These are phyloP conservation scores for Excalfactoria chinensis DNA, from an alignment of 2,113 vertebrate species.

Conservation along the genomic window DNA sequence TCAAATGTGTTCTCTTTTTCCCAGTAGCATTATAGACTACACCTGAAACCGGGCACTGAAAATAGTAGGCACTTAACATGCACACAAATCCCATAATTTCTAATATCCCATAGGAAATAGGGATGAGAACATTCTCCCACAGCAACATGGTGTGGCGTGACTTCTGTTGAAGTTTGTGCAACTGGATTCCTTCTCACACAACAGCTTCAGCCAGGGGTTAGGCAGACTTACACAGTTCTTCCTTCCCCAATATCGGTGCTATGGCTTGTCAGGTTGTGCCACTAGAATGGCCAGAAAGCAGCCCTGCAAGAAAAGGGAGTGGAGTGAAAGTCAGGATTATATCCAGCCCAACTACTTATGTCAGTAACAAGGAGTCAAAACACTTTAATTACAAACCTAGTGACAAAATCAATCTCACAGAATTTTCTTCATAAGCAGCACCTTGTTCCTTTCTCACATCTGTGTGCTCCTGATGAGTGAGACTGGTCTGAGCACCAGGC, in stretches of 20 bases:
- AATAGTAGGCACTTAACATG: background rate
- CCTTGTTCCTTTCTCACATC: background rate
- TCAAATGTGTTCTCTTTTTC: background rate
- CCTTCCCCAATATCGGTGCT: background rate
- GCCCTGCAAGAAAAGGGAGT: background rate
- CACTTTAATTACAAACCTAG: background rate
- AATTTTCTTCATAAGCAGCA: background rate
- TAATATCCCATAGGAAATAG: background rate
- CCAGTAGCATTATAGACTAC: background rate
- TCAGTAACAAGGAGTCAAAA: background rate
- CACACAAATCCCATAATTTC: background rate
- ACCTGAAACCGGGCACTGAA: background rate
- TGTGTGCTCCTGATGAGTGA: background rate
- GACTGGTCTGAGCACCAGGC: accelerated
- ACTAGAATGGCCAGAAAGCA: background rate
- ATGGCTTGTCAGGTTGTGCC: background rate
- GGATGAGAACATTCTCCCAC: no score
- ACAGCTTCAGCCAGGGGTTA: background rate
- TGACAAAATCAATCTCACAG: background rate
- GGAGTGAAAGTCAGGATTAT: background rate
- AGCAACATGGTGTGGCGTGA: no score
- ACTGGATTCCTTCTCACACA: background rate
- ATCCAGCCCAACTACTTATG: background rate
- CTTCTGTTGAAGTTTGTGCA: background rate
- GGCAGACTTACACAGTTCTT: background rate